phyloP scores from a whole-genome alignment of 2,888 invertebrate genomes.

The Linnaemya vulpina region DNA sequence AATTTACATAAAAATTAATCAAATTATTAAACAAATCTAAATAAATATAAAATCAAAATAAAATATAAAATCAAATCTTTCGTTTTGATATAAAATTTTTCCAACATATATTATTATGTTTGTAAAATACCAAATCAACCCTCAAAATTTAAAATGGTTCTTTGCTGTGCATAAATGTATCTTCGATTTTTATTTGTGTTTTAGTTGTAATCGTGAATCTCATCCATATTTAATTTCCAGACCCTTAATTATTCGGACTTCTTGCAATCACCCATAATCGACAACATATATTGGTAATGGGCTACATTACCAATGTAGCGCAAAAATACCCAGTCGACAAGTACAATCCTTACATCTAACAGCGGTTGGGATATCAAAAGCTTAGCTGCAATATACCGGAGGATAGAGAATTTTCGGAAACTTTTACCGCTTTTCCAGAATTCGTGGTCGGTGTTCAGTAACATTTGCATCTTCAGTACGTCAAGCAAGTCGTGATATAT shows the following conservation, averaged over 20 bases:
- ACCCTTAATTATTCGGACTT: conserved; percentile 83
- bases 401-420: conserved; percentile 96
- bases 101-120: too few species aligned
- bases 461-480: conserved; percentile 84
- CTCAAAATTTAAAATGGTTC: too few species aligned
- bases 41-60: too few species aligned
- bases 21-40: too few species aligned
- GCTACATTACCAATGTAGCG: conserved; percentile 89
- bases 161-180: too few species aligned
- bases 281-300: conserved; percentile 85
- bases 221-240: too few species aligned
- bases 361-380: conserved; percentile 90
- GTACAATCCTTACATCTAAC: conserved; percentile 89
- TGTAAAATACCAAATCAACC: too few species aligned
- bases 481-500: conserved; percentile 94
- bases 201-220: too few species aligned
- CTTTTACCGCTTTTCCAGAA: conserved; percentile 96
- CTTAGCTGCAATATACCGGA: conserved; percentile 93
- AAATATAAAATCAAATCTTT: too few species aligned
- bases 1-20: too few species aligned
- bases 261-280: conserved; percentile 83
- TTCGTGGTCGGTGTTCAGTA: conserved; percentile 84
- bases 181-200: too few species aligned
- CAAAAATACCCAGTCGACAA: conserved; percentile 88
- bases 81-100: too few species aligned